A percentile compares a stretch with the other conserved stretches of the same genome.
These are phyloP conservation scores for Poecilobothrus nobilitatus DNA, from an alignment of 2,888 invertebrate genomes.

Conservation along the genomic window DNA sequence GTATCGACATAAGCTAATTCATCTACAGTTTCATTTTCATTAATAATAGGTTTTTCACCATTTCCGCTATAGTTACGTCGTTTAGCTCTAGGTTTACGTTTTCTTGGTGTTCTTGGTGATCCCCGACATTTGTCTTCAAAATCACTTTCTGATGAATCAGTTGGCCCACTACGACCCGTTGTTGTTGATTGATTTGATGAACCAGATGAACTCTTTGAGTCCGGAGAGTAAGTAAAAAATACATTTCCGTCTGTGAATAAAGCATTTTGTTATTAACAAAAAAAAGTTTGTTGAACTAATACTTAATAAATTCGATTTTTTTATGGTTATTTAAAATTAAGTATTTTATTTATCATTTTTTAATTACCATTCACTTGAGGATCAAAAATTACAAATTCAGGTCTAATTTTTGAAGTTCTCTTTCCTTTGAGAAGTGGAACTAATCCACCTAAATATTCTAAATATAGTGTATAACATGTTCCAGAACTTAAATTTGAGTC, in stretches of 20 bases:
- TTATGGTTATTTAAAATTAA: too few relatives aligned
- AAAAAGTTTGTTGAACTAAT: not conserved
- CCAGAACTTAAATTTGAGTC: conserved; percentile 62
- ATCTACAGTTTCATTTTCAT: conserved; percentile 47
- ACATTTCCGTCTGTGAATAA: conserved; percentile 33
- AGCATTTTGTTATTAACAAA: conserved; percentile 14
- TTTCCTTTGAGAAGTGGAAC: conserved; percentile 94
- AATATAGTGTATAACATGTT: conserved; percentile 78
- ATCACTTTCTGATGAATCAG: conserved; percentile 60
- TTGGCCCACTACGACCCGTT: conserved; percentile 47
- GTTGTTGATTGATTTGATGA: conserved; percentile 46
- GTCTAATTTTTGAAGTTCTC: conserved; percentile 90
- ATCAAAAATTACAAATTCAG: conserved; percentile 96
- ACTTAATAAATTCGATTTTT: not conserved
- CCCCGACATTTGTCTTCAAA: conserved; percentile 56
- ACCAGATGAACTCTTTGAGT: conserved; percentile 46
- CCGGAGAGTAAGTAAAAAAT: conserved; percentile 45
- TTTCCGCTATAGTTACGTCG: conserved; percentile 31
- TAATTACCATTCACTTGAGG: conserved; percentile 68
- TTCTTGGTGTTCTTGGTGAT: conserved; percentile 72
- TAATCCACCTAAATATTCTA: conserved; percentile 92
- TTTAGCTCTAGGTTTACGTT: conserved; percentile 53
- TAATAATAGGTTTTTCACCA: conserved; percentile 35
- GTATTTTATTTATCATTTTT: too few relatives aligned
- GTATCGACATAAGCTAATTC: conserved; percentile 77